phyloP scores from a whole-genome alignment of 2,113 vertebrate species.

The Spheniscus mendiculus region DNA sequence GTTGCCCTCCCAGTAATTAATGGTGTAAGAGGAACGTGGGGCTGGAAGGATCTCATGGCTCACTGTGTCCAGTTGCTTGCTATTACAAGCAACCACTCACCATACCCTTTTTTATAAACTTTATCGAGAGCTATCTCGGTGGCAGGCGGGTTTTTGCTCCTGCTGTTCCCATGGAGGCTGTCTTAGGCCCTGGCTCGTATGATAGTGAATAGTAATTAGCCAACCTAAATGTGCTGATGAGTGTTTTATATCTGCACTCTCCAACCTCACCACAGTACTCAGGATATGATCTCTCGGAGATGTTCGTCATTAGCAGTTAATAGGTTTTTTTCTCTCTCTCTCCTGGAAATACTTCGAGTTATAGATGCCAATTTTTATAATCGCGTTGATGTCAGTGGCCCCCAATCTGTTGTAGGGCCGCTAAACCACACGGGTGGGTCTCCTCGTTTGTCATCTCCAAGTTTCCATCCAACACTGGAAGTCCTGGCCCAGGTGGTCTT shows the following conservation, averaged over 20 bases:
- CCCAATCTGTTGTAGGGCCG: neutral
- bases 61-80: neutral
- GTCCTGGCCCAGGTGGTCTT: neutral
- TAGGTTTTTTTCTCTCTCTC: neutral
- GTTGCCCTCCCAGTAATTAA: neutral
- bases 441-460: neutral
- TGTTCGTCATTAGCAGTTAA: neutral
- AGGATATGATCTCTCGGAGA: neutral
- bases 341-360: neutral
- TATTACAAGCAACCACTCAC: neutral
- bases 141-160: neutral
- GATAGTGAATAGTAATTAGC: neutral
- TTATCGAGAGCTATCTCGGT: neutral
- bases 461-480: neutral
- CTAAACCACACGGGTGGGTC: neutral
- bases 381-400: fast-evolving
- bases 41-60: neutral
- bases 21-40: neutral
- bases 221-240: neutral
- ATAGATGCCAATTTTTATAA: neutral
- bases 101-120: neutral
- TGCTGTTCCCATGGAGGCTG: neutral
- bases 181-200: neutral
- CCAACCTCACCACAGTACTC: neutral
- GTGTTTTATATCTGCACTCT: neutral